Evolutionary conservation across 2,888 invertebrate genomes (phyloP).

Genomic region (Aphidius colemani): DNA sequence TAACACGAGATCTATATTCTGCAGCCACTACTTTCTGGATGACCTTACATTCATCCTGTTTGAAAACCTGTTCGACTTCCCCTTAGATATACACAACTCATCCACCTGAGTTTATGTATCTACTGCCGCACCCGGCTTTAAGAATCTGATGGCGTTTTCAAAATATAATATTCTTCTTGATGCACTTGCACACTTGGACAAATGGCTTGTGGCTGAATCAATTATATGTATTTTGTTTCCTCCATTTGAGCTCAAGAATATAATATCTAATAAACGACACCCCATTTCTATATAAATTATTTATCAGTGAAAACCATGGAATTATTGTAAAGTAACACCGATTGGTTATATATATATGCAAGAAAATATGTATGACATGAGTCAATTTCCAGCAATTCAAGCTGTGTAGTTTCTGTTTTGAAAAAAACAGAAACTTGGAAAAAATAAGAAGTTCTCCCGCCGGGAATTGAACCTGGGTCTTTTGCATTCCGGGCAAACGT

Average conservation of each 20-base stretch:
- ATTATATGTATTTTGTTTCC: conserved; percentile 59
- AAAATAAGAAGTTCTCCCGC: no score
- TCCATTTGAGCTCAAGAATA: conserved; percentile 48
- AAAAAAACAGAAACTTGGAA: no score
- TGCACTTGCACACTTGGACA: conserved; percentile 38
- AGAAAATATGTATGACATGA: no score
- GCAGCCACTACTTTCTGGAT: conserved; percentile 43
- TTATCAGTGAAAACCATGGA: conserved; percentile 2
- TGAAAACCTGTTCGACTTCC: conserved; percentile 55
- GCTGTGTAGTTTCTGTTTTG: no score
- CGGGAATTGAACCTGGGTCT: no score
- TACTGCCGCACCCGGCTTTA: neutral
- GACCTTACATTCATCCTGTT: conserved; percentile 52
- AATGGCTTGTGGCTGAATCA: conserved; percentile 56
- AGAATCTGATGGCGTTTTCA: no score
- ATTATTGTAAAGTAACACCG: no score
- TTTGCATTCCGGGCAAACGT: no score
- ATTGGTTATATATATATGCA: no score
- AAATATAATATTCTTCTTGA: conserved; percentile 4
- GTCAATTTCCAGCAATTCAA: no score
- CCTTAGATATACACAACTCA: conserved; percentile 35
- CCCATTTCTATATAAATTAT: conserved; percentile 13
- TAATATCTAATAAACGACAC: conserved; percentile 24
- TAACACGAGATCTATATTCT: conserved; percentile 32
- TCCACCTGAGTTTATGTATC: conserved; percentile 5